Conservation (phyloP, 2,888 invertebrate genomes). For the Hydraecia micacea region DNA sequence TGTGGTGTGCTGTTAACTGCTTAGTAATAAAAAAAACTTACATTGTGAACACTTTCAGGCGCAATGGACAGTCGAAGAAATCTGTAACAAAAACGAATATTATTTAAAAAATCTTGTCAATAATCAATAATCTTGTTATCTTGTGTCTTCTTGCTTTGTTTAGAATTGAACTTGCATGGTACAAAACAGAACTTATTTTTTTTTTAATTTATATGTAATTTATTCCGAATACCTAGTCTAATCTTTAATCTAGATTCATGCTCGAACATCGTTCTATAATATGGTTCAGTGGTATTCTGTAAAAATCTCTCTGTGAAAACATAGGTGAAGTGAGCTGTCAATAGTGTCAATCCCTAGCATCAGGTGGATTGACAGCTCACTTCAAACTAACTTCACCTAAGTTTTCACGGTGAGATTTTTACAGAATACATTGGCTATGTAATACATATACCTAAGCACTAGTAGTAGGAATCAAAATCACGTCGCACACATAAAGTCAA, state of each 20-base stretch:
- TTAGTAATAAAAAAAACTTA: conserved; percentile 25
- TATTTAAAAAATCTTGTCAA: neutral
- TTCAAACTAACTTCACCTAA: neutral
- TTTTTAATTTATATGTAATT: neutral
- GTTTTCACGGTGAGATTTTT: neutral
- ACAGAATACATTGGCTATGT: neutral
- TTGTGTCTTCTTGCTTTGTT: neutral
- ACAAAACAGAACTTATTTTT: neutral
- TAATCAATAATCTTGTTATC: too few relatives aligned
- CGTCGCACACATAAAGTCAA: conserved; percentile 21
- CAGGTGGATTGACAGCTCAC: neutral
- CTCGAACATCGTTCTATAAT: neutral
- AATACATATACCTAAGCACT: too few relatives aligned
- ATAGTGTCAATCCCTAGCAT: neutral
- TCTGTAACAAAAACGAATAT: conserved; percentile 42
- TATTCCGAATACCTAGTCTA: neutral
- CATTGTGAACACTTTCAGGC: conserved; percentile 1
- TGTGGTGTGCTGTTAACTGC: neutral
- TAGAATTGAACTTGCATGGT: neutral
- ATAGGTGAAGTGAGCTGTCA: neutral
- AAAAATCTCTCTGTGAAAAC: neutral
- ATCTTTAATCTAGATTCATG: neutral
- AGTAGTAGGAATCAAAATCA: conserved; percentile 13
- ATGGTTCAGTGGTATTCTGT: neutral
- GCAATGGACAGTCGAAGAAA: neutral